These are phyloP conservation scores for Phylloscopus whistleri DNA, from an alignment of 2,113 vertebrate species.

Conservation along the genomic window DNA sequence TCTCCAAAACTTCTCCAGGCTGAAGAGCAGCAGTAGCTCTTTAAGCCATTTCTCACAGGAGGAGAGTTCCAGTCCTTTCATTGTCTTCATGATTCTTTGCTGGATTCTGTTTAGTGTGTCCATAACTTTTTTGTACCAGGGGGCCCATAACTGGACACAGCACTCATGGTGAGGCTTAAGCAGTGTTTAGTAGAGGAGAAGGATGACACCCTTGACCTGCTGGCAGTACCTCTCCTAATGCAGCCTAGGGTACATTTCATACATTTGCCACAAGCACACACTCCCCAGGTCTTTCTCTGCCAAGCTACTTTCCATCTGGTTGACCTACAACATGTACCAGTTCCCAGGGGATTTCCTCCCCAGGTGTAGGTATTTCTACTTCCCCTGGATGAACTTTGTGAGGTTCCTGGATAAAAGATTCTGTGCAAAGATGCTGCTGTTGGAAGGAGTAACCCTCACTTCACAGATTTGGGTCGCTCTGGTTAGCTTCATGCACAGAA, in stretches of 20 bases:
- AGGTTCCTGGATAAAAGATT: not conserved
- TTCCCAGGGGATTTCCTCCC: not conserved
- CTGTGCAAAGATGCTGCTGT: not conserved
- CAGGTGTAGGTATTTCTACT: not conserved
- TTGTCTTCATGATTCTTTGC: not conserved
- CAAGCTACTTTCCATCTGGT: not conserved
- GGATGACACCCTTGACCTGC: not conserved
- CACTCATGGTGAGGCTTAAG: not conserved
- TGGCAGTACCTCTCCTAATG: not conserved
- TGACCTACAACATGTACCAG: not conserved
- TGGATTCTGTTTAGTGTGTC: not conserved
- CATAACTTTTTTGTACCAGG: not conserved
- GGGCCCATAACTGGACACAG: not conserved
- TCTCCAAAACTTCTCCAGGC: not conserved
- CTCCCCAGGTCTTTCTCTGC: not conserved
- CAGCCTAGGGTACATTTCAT: rapidly evolving
- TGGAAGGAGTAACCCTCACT: not conserved
- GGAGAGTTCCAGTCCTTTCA: not conserved
- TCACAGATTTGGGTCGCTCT: not conserved
- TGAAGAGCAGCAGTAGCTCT: not conserved
- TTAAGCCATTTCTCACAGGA: not conserved
- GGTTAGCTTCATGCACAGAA: not conserved
- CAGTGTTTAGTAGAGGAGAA: not conserved
- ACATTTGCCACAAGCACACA: not conserved
- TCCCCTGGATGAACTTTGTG: not conserved